Evolutionary conservation across 2,888 invertebrate species (phyloP), one percentile per base, ranked within the genome.

Genomic region (Griposia aprilina): DNA sequence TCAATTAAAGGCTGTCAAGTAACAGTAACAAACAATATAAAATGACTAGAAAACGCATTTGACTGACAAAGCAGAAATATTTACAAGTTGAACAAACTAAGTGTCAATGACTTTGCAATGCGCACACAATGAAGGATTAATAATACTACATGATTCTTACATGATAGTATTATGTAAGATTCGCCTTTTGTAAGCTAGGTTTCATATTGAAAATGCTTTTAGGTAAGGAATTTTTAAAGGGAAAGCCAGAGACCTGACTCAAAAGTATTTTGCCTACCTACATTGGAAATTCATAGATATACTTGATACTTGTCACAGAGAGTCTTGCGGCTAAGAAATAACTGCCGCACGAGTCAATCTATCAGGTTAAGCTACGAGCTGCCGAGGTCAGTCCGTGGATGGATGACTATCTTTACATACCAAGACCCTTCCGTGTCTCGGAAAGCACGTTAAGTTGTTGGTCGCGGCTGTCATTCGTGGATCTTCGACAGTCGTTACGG

Each of bases 31-130:
- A 62, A 75, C 63, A 73, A 73, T 15, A 70, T 59, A 63, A 41
- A 78, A 68, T n/a, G 20, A 69, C 62, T 85, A 86, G 83, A 86
- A 86, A 86, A 1, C 23, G 52, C 79, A 65, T 76, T 73, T 62
- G 30, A 67, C 13, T 48, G 15, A 67, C 65, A 45, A 36, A 41
- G 68, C 41, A 68, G 50, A 77, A 81, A 73, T 73, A 55, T n/a
- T 72, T 15, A 30, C 62, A 62, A 68, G 79, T 82, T 87, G 74
- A 86, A 87, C 30, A 77, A 74, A 82, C 87, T 63, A 0, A 5
- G 17, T 74, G 84, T 76, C 87, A 67, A 62, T 78, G 85, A 76
- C 87, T 66, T 67, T 66, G 26, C 23, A 66, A 15, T 67, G 41
- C n/a, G n/a, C 72, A 41, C 36, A 30, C 36, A 60, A 52, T 68